Evolutionary conservation across 2,888 invertebrate genomes (phyloP), one percentile per base, ranked within the genome.

Genomic region (Napeogenes sylphis): DNA sequence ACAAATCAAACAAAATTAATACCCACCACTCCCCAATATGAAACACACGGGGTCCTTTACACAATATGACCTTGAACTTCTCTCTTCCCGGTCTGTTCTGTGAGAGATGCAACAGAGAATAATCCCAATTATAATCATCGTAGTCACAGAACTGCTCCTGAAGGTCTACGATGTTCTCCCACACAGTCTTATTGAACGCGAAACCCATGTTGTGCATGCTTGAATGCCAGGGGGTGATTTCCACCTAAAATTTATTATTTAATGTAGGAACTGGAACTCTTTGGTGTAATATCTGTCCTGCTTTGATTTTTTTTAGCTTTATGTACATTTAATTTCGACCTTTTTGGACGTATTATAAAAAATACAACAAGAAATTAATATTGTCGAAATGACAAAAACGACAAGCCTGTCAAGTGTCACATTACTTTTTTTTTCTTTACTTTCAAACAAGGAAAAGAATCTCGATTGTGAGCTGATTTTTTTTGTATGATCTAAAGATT

Each of bases 111-210:
- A 98, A 94, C 69, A 99, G 87, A 0, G 98, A 98, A 96, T 99
- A 99, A 78, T 99, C 99, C 99, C 99, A 99, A 82, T 99, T 99
- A 85, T 99, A 99, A 80, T 99, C 99, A 79, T 99, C 99, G 85
- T 97, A 99, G 2, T 94, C 93, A 85, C 99, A 99, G 84, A 99
- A 99, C 78, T 95, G 93, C 38, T 94, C 91, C 6, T 95, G 94
- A 78, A 98, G 95, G 38, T 92, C 92, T 77, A 95, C 93, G 54
- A 99, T 93, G 71, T 94, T 93, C 63, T 92, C 91, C 98, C 99
- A 99, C 0, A 98, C 95, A 0, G 93, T 93, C 35, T 95, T 92
- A 81, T 97, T 97, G 76, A 99, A 96, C 0, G 96, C 98, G 94
- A 99, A 98, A 0, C 99, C 99, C 99, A 99, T 99, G 83, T 99